Evolutionary conservation across 2,797 vertebrate genomes (phyloP), one percentile per base, ranked within the genome.

Genomic region (Poecilia picta): DNA sequence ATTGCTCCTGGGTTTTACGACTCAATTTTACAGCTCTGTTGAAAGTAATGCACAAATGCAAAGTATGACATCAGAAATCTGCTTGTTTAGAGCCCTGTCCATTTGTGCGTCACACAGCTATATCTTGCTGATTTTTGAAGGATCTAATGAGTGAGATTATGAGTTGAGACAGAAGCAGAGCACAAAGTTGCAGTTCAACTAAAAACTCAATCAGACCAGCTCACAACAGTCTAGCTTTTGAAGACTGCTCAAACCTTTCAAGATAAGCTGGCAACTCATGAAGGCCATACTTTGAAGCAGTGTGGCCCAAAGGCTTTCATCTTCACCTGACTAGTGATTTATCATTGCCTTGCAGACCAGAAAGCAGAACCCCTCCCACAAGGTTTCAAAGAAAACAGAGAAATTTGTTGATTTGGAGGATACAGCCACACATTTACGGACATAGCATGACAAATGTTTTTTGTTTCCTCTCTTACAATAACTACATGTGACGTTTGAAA

Each of bases 281-380:
- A 91, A 93, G 88, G 84, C 90, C 85, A 88, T 82, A 87, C 88
- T 91, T 93, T 90, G 87, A 92, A 92, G 91, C 87, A 86, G 84
- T 90, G 89, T 91, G 84, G 86, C 91, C 91, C 86, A 83, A 71
- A 89, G 89, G 86, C 91, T 93, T 92, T 93, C 89, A 93, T 93
- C 89, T 91, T 90, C 80, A 93, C 91, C 92, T 93, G 89, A 89
- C 88, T 87, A 79, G 88, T 90, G 87, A 93, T 92, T 93, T 93
- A 93, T 93, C 90, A 86, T 89, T 78, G 85, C 89, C 83, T 90
- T 87, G 84, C 89, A 92, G 89, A 90, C 81, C 83, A 90, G 88
- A 87, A 89, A 87, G 79, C 84, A 84, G 74, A 55, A 81, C 81
- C 85, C 82, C 82, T 93, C 90, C 92, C 82, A 90, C 68, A 83